Evolutionary conservation across 2,888 invertebrate genomes (phyloP), one percentile per base, ranked within the genome.

Genomic region (Diabrotica balteata): DNA sequence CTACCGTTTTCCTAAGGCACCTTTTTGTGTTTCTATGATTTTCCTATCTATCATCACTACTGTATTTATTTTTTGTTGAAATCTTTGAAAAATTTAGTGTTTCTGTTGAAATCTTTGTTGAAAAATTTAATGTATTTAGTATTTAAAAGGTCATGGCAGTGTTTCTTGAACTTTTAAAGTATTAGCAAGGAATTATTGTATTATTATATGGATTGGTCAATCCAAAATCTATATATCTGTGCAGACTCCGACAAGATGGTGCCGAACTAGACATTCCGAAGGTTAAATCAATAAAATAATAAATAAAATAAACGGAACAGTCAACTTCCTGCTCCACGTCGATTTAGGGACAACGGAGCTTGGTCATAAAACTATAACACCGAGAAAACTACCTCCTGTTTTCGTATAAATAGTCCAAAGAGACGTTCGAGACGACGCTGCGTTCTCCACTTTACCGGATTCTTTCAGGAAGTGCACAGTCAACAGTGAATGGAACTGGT

Each of bases 401-500:
- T 49, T 11, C 7, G 49, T 49, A 11, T 49, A 49, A 49, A 49
- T 49, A 49, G 10, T 10, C 49, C 9, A 10, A 59, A 59, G 50
- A 11, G 3, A 42, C 60, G 44, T n/a, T 51, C 59, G 61, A 52
- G 17, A 52, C 45, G 61, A n/a, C 51, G 11, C 32, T 60, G 59
- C 7, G 8, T 51, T 32, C 49, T 43, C 7, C 11, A 22, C 22
- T 47, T 51, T 60, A 45, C 51, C 52, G 44, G 43, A 60, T 59
- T 42, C 59, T 59, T 59, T 22, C 59, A 51, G 52, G 60, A 60
- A 60, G 52, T 60, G 52, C 60, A 49, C 10, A 43, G 53, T 54
- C 53, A 46, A 62, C 46, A 47, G 11, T 54, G 61, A 53, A 62
- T 62, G 32, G 11, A 46, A 62, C 53, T 53, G 61, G 61, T 62